Conservation (phyloP, 2,113 vertebrate genomes). For the Paramisgurnus dabryanus region DNA sequence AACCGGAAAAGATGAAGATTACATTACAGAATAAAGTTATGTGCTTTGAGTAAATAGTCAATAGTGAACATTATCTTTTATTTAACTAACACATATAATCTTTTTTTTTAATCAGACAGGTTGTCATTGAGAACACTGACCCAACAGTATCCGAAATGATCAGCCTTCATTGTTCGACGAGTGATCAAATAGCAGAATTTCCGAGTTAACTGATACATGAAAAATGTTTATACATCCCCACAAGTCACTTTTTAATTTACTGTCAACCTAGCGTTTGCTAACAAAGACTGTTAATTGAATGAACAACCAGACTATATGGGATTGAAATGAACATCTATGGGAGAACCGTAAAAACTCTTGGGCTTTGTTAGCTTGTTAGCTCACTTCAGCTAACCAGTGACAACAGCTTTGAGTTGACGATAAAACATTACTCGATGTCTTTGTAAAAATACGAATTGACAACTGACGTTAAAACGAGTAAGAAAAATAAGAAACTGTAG, state of each 20-base stretch:
- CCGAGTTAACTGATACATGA: neutral
- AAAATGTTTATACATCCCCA: neutral
- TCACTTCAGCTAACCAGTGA: constrained; percentile 39
- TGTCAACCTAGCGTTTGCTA: neutral
- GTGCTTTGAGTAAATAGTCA: neutral
- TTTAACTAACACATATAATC: neutral
- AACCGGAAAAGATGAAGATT: neutral
- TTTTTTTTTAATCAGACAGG: too few species aligned
- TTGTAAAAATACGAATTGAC: neutral
- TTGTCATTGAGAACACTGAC: neutral
- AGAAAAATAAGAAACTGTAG: too few species aligned
- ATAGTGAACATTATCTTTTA: neutral
- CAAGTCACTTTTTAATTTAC: neutral
- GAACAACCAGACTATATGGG: neutral
- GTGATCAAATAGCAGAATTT: neutral
- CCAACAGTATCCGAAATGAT: neutral
- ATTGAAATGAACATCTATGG: too few species aligned
- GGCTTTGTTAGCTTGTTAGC: constrained; percentile 35
- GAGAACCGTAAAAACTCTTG: constrained; percentile 29
- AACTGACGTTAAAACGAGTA: neutral
- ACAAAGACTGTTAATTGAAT: neutral
- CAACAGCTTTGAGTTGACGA: constrained; percentile 15
- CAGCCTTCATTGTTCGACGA: neutral
- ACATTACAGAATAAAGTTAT: neutral
- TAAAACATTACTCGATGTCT: neutral